Evolutionary conservation across 2,888 invertebrate species (phyloP), one percentile per base, ranked within the genome.

Genomic region (Maniola hyperantus): DNA sequence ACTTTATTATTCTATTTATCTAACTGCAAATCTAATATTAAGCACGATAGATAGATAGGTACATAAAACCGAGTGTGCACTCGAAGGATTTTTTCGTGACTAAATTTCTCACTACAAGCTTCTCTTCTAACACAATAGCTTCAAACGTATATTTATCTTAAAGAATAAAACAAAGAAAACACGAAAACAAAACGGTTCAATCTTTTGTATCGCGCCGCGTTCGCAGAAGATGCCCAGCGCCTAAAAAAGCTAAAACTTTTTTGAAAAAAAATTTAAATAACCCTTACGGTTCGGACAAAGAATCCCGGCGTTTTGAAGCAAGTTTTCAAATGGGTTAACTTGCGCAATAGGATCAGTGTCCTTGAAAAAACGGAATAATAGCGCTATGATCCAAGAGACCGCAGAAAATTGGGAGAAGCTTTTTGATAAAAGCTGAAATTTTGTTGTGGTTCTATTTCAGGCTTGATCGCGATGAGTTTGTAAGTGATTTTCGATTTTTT

Each of bases 121-220:
- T 73, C 73, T 73, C 74, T 78, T 82, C 84, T 83, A 83, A 89
- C 85, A 91, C 90, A 92, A 91, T 91, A 84, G 88, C 82, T 79
- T 77, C 81, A 83, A 88, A 88, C 91, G 84, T 90, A 90, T 91
- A 91, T 89, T 91, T 92, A 90, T 85, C 79, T 87, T 80, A 78
- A 82, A 87, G 88, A 86, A 89, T 90, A 88, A 88, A 88, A 86
- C 87, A 89, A 88, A 87, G 87, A 87, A 85, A 83, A 79, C 74
- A 74, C 64, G 76, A 79, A 84, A 86, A 88, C 85, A 88, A 88
- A 89, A 85, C 82, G 81, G 78, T 81, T 78, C 72, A 82, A 79
- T 76, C 85, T 85, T 88, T 91, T 92, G 89, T 89, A 74, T 77
- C 74, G 72, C 73, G 80, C 84, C 86, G 88, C 88, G 80, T 92